Evolutionary conservation across 2,888 invertebrate genomes (phyloP), one percentile per base, ranked within the genome.

Genomic region (Crioceris asparagi): DNA sequence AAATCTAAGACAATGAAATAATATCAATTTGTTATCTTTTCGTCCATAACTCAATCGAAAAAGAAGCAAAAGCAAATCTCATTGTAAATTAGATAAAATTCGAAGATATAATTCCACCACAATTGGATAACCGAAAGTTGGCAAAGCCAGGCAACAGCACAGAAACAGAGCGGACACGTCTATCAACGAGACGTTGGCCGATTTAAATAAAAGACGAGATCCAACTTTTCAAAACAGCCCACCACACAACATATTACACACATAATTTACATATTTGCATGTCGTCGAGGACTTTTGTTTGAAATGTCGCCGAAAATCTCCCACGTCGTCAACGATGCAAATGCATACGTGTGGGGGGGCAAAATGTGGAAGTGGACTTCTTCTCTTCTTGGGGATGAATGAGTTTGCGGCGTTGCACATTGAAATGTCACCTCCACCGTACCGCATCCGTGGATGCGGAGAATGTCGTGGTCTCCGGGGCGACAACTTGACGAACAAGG

Each of bases 21-120:
- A 56, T 56, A 59, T 56, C 59, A 61, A 61, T 60, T 61, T 61
- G 61, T 57, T 59, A 59, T 60, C 56, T 49, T 54, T 53, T 55
- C 55, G 50, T 47, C 54, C 50, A 57, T 58, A 59, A 59, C 48
- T 61, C 60, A 59, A 60, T 61, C 61, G 50, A 52, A 50, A 54
- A 53, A 53, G 44, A 45, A 55, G 44, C 52, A 54, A 56, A 54
- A 55, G 49, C 50, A 47, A 49, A 52, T 55, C 52, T 55, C 54
- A 51, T 56, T 57, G 56, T 54, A 56, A 56, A 52, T 54, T 59
- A 57, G 60, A 59, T 60, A 54, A 56, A 49, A 53, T 45, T 41
- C 29, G 35, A 48, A 54, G 60, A 60, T 60, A 58, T 55, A 52
- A 50, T 52, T 45, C 53, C 48, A 38, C 49, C 49, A n/a, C n/a